Conservation (phyloP, 2,113 vertebrate species). For the Epinephelus cyanopodus region DNA sequence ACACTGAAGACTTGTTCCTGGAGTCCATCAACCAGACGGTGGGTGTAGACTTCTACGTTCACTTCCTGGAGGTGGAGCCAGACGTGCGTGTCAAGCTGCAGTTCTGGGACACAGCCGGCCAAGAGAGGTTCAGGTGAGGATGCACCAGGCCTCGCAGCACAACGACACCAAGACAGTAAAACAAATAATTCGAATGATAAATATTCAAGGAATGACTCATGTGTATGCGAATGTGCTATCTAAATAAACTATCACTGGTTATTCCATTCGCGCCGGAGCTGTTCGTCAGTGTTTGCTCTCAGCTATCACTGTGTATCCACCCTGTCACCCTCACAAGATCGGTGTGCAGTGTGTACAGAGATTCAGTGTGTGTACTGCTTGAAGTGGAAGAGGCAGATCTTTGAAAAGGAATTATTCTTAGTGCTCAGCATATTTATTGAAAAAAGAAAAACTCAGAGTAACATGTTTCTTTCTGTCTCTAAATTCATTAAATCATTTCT, state of each 20-base stretch:
- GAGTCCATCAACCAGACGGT: conserved; percentile 87
- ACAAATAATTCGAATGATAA: not conserved
- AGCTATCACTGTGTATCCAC: conserved; percentile 21
- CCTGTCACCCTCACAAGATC: conserved; percentile 13
- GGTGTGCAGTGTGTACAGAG: conserved; percentile 12
- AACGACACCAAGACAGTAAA: not conserved
- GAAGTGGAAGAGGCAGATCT: not conserved
- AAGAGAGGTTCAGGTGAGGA: conserved; percentile 90
- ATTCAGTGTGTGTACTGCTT: conserved; percentile 16
- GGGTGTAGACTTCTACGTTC: conserved; percentile 90
- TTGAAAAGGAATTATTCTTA: conserved; percentile 14
- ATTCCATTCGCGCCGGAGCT: conserved; percentile 19
- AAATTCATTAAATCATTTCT: conserved; percentile 50
- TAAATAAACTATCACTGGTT: conserved; percentile 27
- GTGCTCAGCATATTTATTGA: conserved; percentile 32
- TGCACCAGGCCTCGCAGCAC: not conserved
- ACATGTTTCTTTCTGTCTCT: conserved; percentile 24
- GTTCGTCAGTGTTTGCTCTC: conserved; percentile 39
- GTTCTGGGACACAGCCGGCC: conserved; percentile 93
- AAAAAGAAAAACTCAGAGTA: not conserved
- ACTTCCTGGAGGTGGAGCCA: conserved; percentile 88
- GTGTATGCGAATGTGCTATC: conserved; percentile 33
- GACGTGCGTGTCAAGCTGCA: conserved; percentile 89
- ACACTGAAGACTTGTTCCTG: conserved; percentile 87
- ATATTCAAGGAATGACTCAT: not conserved